A percentile compares a stretch with the other conserved stretches of the same genome.
Conservation (phyloP, 2,797 vertebrate genomes). For the Mormyrops attenuatus region DNA sequence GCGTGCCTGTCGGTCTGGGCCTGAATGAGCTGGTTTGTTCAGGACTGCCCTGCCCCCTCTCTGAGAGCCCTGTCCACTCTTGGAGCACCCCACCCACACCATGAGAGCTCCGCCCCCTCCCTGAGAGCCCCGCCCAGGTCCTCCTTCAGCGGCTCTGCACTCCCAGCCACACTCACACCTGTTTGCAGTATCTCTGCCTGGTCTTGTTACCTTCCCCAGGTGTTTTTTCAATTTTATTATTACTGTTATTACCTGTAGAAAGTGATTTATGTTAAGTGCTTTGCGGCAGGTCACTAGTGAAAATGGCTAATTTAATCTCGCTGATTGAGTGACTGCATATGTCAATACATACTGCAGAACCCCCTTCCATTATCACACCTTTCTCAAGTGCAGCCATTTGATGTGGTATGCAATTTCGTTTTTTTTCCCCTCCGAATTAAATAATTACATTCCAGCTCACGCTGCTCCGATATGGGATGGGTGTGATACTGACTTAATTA, state of each 20-base stretch:
- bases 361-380: not conserved
- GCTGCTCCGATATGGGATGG: not conserved
- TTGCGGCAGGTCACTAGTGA: not conserved
- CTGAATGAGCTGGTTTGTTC: not conserved
- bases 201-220: constrained; percentile 28
- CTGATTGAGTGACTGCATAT: not conserved
- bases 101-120: too few relatives aligned
- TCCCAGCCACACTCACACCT: too few relatives aligned
- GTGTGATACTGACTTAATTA: constrained; percentile 4
- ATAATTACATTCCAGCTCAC: not conserved
- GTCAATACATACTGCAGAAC: not conserved
- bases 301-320: not conserved
- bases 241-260: not conserved
- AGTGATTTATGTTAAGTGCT: not conserved
- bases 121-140: not conserved
- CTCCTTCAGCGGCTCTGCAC: not conserved
- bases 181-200: not conserved
- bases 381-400: not conserved
- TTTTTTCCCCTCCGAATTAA: not conserved
- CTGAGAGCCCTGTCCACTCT: too few relatives aligned
- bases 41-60: not conserved
- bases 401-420: not conserved
- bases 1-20: not conserved
- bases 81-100: too few relatives aligned
- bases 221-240: constrained; percentile 11